phyloP scores from a whole-genome alignment of 2,113 vertebrate genomes.

The Apodemus sylvaticus region DNA sequence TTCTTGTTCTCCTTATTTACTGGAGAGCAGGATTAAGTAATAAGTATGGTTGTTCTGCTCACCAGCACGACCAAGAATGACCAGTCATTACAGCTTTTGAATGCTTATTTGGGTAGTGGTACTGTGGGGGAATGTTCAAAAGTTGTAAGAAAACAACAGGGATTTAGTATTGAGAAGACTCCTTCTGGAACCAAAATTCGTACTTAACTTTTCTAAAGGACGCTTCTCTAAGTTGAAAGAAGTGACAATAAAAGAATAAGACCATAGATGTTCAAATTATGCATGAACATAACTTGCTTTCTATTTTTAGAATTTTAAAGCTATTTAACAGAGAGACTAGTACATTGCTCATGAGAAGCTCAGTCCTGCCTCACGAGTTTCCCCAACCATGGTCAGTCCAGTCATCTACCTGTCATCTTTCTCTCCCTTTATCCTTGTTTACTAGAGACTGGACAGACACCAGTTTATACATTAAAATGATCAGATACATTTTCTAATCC shows the following conservation, averaged over 20 bases:
- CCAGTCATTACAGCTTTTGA: background rate
- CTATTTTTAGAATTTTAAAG: constrained; percentile 26
- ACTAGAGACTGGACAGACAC: background rate
- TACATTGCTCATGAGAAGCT: background rate
- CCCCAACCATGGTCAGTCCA: background rate
- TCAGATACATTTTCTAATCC: constrained; percentile 28
- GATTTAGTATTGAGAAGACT: background rate
- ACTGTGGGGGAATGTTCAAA: background rate
- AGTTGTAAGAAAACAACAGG: background rate
- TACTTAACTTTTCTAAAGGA: background rate
- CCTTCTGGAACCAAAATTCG: background rate
- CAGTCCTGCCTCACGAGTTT: background rate
- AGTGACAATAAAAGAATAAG: background rate
- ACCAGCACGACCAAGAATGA: background rate
- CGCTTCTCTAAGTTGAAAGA: background rate
- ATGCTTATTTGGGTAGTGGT: background rate
- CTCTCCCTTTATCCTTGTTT: background rate
- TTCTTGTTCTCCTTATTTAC: background rate
- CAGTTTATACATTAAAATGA: constrained; percentile 13
- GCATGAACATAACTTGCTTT: background rate
- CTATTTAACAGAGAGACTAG: background rate
- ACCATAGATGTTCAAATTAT: background rate
- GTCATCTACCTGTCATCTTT: background rate
- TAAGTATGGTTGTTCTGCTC: background rate
- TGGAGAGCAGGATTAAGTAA: background rate